Percentiles rank a stretch among this genome's conserved stretches.
phyloP scores from a whole-genome alignment of 1,140 invertebrate genomes.

The Araneus ventricosus region DNA sequence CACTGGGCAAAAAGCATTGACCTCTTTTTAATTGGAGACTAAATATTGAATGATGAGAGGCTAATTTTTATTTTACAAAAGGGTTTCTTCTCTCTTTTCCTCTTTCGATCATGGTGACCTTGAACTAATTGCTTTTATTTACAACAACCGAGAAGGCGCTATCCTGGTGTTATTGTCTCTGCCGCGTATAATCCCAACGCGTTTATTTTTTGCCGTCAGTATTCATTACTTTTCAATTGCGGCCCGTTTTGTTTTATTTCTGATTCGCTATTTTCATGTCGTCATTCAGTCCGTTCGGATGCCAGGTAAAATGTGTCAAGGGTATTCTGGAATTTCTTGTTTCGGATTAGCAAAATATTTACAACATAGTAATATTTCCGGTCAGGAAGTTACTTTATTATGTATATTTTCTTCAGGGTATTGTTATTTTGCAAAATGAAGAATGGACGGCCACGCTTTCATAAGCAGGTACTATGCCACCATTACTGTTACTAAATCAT shows the following conservation, averaged over 20 bases:
- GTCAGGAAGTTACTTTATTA: neutral
- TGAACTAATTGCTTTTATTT: conserved; percentile 15
- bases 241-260: neutral
- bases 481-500: no score
- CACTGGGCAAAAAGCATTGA: neutral
- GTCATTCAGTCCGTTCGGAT: neutral
- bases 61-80: neutral
- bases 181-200: neutral
- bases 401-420: no score
- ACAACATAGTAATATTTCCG: neutral
- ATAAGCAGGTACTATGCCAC: no score
- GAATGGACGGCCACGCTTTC: no score
- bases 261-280: neutral
- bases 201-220: neutral
- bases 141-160: neutral
- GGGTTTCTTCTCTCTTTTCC: neutral
- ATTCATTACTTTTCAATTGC: neutral
- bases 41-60: conserved; percentile 26
- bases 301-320: neutral
- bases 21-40: conserved; percentile 27
- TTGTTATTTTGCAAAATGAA: no score
- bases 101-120: neutral
- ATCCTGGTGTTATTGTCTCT: neutral
- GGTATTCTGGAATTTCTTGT: neutral
- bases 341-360: neutral